Percentiles rank a stretch among this genome's conserved stretches.
These are phyloP conservation scores for Pteruthius melanotis DNA, from an alignment of 2,113 vertebrate genomes.

Conservation along the genomic window DNA sequence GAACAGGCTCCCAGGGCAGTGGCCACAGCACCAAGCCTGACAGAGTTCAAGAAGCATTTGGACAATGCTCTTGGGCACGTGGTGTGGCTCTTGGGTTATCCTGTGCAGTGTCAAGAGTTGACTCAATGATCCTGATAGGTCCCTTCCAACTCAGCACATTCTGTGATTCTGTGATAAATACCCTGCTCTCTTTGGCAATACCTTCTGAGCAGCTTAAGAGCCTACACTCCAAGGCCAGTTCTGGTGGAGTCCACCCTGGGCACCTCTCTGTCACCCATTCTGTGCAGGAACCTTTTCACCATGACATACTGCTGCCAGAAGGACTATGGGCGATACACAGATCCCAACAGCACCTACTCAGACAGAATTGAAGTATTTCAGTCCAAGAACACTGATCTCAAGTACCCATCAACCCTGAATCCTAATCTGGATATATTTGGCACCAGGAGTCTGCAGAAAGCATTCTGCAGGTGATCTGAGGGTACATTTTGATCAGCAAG, in stretches of 20 bases:
- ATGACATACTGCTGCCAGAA: background rate
- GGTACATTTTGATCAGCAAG: background rate
- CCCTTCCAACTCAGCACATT: background rate
- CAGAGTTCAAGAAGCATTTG: background rate
- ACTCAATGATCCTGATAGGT: background rate
- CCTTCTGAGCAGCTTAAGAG: background rate
- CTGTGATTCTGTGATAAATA: background rate
- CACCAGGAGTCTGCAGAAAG: background rate
- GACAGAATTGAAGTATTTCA: background rate
- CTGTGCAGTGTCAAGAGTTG: background rate
- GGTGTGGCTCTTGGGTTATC: background rate
- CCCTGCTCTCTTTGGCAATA: background rate
- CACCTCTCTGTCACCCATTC: background rate
- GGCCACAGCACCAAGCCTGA: background rate
- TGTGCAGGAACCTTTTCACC: background rate
- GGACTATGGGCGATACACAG: background rate
- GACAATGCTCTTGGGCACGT: background rate
- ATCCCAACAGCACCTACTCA: background rate
- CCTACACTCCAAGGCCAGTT: background rate
- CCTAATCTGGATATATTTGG: background rate
- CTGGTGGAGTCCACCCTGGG: background rate
- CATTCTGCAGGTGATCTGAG: background rate
- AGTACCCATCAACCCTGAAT: background rate
- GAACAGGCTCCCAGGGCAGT: background rate
- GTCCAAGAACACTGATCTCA: background rate